phyloP scores from a whole-genome alignment of 2,888 invertebrate species.

The Baronia brevicornis region DNA sequence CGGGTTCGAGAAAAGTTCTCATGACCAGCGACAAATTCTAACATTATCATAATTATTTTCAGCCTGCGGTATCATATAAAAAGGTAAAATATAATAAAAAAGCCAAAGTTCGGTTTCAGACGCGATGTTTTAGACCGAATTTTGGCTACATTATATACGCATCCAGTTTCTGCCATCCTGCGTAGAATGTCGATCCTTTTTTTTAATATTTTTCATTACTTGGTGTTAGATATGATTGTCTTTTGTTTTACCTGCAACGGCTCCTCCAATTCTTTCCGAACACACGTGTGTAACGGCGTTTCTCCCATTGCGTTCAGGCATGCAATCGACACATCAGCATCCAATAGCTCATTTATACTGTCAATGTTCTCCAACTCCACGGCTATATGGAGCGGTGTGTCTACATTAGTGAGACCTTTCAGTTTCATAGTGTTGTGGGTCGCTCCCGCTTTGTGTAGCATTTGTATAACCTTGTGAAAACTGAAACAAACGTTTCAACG shows the following conservation, averaged over 20 bases:
- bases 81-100: no score
- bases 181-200: no score
- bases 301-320: constrained; percentile 56
- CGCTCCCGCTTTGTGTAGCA: constrained; percentile 42
- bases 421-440: constrained; percentile 36
- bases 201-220: no score
- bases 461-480: constrained; percentile 40
- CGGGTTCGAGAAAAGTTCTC: no score
- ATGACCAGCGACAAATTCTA: no score
- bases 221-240: no score
- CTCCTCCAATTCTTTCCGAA: constrained; percentile 53
- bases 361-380: constrained; percentile 57
- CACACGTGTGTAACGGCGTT: constrained; percentile 71
- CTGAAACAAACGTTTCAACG: constrained; percentile 27
- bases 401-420: constrained; percentile 30
- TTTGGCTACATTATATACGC: no score
- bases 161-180: no score
- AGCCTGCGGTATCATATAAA: no score
- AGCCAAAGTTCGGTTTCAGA: no score
- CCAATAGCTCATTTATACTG: constrained; percentile 54
- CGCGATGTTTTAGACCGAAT: no score
- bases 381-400: constrained; percentile 71
- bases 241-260: constrained; percentile 53
- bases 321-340: constrained; percentile 52
- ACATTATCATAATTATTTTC: no score